Conservation (phyloP, 2,888 invertebrate genomes). For the Drosophila macrospina region DNA sequence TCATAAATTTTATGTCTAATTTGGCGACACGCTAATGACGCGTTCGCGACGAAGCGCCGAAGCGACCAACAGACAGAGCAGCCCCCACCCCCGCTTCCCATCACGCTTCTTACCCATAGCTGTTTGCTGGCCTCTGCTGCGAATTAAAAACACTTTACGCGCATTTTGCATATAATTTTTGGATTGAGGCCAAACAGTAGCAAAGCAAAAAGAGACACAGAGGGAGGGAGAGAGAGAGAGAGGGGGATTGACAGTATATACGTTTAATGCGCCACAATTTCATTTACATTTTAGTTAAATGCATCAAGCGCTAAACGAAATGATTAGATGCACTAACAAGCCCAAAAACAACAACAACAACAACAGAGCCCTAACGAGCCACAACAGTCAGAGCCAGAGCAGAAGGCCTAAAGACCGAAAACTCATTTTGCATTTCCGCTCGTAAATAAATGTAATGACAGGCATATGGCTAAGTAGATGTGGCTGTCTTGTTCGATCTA, state of each 20-base stretch:
- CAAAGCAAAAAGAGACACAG: not conserved
- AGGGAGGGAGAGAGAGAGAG: not conserved
- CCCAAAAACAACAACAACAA: too few species aligned
- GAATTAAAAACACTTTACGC: conserved; percentile 74
- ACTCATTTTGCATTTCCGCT: conserved; percentile 35
- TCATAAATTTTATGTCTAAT: conserved; percentile 63
- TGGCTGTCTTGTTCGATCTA: conserved; percentile 61
- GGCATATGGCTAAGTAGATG: conserved; percentile 42
- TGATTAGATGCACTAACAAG: conserved; percentile 52
- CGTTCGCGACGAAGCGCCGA: conserved; percentile 55
- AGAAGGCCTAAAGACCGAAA: conserved; percentile 14
- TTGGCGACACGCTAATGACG: conserved; percentile 61
- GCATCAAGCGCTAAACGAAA: conserved; percentile 38
- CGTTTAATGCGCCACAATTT: conserved; percentile 70
- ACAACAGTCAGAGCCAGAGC: not conserved
- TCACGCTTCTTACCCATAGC: too few species aligned
- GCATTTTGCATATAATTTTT: conserved; percentile 71
- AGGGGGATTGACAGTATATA: conserved; percentile 18
- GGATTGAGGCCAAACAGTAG: conserved; percentile 62
- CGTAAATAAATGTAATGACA: conserved; percentile 51
- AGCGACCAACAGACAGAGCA: not conserved
- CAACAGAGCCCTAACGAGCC: conserved; percentile 12
- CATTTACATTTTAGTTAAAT: conserved; percentile 70
- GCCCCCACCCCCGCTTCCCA: not conserved
- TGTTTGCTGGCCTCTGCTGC: conserved; percentile 44